Percentiles rank a stretch among this genome's conserved stretches.
phyloP scores from a whole-genome alignment of 2,888 invertebrate genomes.

The Merodon equestris region DNA sequence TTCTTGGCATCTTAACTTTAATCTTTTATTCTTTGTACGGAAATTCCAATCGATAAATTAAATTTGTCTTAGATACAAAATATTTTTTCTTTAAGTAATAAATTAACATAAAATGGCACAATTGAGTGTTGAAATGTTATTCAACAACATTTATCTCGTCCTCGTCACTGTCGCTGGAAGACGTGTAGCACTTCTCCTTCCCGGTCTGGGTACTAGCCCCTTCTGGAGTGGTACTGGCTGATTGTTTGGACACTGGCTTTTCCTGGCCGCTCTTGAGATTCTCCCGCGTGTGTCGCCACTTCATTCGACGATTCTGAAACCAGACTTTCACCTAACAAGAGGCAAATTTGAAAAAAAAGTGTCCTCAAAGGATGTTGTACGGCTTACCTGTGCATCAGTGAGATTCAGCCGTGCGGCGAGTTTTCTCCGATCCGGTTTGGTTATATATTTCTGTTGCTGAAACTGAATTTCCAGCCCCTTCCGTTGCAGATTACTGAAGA shows the following conservation, averaged over 20 bases:
- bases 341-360: constrained; percentile 25
- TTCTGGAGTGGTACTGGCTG: constrained; percentile 6
- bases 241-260: constrained; percentile 71
- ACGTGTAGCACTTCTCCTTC: constrained; percentile 50
- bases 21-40: no score
- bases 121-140: constrained; percentile 48
- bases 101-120: constrained; percentile 56
- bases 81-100: constrained; percentile 10
- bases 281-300: constrained; percentile 90
- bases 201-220: background rate
- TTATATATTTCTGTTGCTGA: constrained; percentile 96
- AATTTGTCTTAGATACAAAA: background rate
- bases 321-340: constrained; percentile 90
- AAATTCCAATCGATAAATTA: no score
- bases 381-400: constrained; percentile 92
- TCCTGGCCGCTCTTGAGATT: constrained; percentile 79
- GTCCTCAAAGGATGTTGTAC: no score
- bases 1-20: no score
- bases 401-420: constrained; percentile 94
- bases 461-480: constrained; percentile 95
- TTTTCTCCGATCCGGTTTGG: constrained; percentile 95
- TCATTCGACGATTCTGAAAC: constrained; percentile 94
- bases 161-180: constrained; percentile 73
- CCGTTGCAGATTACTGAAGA: constrained; percentile 96
- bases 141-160: constrained; percentile 77